These are phyloP conservation scores for Epinephelus cyanopodus DNA, from an alignment of 2,113 vertebrate genomes.

Conservation along the genomic window DNA sequence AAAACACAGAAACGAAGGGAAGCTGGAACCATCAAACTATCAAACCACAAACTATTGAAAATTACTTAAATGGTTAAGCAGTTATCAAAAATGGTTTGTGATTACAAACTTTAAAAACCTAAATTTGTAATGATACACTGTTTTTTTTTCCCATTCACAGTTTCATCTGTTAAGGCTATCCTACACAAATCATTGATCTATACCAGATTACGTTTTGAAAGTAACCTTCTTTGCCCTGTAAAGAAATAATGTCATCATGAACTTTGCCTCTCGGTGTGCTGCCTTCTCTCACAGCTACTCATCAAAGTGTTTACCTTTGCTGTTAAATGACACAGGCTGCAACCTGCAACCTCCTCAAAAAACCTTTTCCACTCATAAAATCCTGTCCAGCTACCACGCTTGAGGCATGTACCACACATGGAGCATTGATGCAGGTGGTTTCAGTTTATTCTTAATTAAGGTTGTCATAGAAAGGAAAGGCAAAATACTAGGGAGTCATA, in stretches of 20 bases:
- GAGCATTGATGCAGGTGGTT: conserved; percentile 30
- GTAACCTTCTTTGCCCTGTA: background rate
- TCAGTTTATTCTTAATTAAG: conserved; percentile 20
- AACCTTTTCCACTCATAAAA: conserved; percentile 39
- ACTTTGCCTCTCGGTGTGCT: conserved; percentile 23
- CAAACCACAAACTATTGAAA: too few species aligned
- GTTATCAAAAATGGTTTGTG: background rate
- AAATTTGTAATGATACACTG: background rate
- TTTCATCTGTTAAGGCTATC: background rate
- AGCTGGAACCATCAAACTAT: background rate
- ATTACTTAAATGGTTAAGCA: background rate
- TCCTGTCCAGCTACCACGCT: background rate
- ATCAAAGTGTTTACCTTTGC: conserved; percentile 49
- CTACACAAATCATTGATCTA: conserved; percentile 10
- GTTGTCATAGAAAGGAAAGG: background rate
- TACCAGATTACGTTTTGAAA: conserved; percentile 8
- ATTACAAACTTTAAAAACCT: background rate
- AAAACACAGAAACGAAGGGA: too few species aligned
- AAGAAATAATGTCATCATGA: conserved; percentile 2
- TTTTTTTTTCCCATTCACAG: background rate
- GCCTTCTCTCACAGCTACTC: conserved; percentile 42
- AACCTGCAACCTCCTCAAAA: conserved; percentile 36
- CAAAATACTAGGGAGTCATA: background rate
- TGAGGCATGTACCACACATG: background rate
- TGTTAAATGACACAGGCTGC: conserved; percentile 44